Conservation (phyloP, 2,888 invertebrate genomes). For the Drosophila diplacantha region DNA sequence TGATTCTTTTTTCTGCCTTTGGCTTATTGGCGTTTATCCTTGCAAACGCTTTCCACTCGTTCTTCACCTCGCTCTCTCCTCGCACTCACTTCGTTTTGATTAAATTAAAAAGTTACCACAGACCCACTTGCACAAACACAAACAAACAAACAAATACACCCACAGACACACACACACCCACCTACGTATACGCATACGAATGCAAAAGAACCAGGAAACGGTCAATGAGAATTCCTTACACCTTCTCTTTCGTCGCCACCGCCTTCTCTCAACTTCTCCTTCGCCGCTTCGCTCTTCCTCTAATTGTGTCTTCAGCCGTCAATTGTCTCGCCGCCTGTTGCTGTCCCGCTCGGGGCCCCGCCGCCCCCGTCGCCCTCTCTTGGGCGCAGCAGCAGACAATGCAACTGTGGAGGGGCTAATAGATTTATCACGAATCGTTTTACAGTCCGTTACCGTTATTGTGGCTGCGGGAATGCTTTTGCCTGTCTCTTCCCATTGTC, state of each 20-base stretch:
- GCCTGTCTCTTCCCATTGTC: slow-evolving; percentile 14
- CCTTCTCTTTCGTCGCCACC: not conserved
- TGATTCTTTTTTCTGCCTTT: not conserved
- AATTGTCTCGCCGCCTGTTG: slow-evolving; percentile 31
- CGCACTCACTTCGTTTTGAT: slow-evolving; percentile 50
- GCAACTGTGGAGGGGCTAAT: slow-evolving; percentile 37
- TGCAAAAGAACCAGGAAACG: slow-evolving; percentile 8
- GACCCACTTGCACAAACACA: slow-evolving; percentile 9
- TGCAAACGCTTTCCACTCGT: slow-evolving; percentile 6
- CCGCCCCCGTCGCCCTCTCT: not conserved
- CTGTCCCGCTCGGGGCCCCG: slow-evolving; percentile 2
- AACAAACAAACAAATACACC: slow-evolving; percentile 5
- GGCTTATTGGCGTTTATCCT: slow-evolving; percentile 30
- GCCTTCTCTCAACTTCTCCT: not conserved
- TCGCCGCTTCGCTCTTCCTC: slow-evolving; percentile 5
- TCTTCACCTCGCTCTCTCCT: slow-evolving; percentile 5
- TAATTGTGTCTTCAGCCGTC: slow-evolving; percentile 44
- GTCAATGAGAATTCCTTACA: slow-evolving; percentile 13
- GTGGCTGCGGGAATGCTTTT: slow-evolving; percentile 9
- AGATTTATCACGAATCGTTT: slow-evolving; percentile 49
- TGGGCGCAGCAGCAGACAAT: slow-evolving; percentile 20
- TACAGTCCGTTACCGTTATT: slow-evolving; percentile 38
- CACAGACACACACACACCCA: not conserved
- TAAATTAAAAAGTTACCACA: slow-evolving; percentile 61
- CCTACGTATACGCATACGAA: slow-evolving; percentile 5